Evolutionary conservation across 2,113 vertebrate species (phyloP).

Genomic region (Podiceps cristatus): DNA sequence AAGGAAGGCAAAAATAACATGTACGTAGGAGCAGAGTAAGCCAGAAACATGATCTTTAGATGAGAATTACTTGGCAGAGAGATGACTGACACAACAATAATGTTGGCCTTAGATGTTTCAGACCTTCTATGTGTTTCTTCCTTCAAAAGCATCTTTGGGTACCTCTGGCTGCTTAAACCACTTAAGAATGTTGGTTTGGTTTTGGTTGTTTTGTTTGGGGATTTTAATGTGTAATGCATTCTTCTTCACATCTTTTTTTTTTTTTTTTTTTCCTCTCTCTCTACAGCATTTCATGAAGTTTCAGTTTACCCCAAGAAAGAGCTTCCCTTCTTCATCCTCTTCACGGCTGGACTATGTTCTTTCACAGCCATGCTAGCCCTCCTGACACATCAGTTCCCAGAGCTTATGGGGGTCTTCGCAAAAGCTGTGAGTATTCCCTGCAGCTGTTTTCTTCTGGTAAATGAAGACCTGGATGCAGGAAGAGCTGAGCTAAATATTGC

Average conservation of each 20-base stretch:
- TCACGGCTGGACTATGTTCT: conserved; percentile 96
- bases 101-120: not conserved
- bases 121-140: not conserved
- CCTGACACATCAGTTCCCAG: conserved; percentile 98
- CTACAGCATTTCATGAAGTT: conserved; percentile 98
- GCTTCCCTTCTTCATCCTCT: conserved; percentile 99
- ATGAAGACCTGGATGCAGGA: not conserved
- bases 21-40: not conserved
- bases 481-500: not conserved
- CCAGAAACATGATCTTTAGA: not conserved
- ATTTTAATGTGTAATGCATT: not conserved
- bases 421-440: conserved; percentile 91
- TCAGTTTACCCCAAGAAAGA: conserved; percentile 99
- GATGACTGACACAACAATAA: not conserved
- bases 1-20: not conserved
- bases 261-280: no score
- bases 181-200: not conserved
- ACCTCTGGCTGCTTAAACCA: not conserved
- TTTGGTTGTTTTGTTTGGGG: not conserved
- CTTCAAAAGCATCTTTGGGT: not conserved
- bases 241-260: not conserved
- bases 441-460: not conserved
- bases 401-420: conserved; percentile 98
- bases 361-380: conserved; percentile 99
- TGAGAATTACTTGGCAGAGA: not conserved